These are phyloP conservation scores for Drosophila gaucha DNA, from an alignment of 2,888 invertebrate species.

Conservation along the genomic window DNA sequence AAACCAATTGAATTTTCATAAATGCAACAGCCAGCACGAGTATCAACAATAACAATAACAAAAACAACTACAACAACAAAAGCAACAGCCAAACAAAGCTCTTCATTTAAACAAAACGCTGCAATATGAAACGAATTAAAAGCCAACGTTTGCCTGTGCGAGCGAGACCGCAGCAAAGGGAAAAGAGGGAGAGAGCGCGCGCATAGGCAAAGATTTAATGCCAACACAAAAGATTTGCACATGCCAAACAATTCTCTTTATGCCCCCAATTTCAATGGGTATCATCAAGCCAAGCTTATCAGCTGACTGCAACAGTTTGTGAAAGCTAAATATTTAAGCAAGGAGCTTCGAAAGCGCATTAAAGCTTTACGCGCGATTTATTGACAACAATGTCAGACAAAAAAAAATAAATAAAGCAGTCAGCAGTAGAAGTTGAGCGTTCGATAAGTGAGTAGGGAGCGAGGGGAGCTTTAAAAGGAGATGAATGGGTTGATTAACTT, in stretches of 20 bases:
- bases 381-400: not conserved
- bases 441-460: constrained; percentile 1
- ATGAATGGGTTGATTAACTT: not conserved
- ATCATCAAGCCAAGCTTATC: constrained; percentile 52
- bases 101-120: constrained; percentile 75
- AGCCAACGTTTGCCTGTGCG: constrained; percentile 48
- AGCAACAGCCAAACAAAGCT: constrained; percentile 53
- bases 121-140: constrained; percentile 80
- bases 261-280: constrained; percentile 50
- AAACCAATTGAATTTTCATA: constrained; percentile 77
- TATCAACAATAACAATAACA: constrained; percentile 57
- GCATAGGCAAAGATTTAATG: constrained; percentile 52
- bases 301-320: constrained; percentile 48
- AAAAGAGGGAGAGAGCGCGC: not conserved
- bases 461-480: not conserved
- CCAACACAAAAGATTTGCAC: constrained; percentile 66
- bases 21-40: constrained; percentile 54
- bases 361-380: constrained; percentile 7
- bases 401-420: not conserved
- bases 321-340: not conserved
- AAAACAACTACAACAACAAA: constrained; percentile 34
- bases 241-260: constrained; percentile 67
- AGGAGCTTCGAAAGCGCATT: constrained; percentile 9
- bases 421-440: not conserved
- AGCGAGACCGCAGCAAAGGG: constrained; percentile 17